phyloP scores from a whole-genome alignment of 2,113 vertebrate genomes.

The Hippocampus barbouri region DNA sequence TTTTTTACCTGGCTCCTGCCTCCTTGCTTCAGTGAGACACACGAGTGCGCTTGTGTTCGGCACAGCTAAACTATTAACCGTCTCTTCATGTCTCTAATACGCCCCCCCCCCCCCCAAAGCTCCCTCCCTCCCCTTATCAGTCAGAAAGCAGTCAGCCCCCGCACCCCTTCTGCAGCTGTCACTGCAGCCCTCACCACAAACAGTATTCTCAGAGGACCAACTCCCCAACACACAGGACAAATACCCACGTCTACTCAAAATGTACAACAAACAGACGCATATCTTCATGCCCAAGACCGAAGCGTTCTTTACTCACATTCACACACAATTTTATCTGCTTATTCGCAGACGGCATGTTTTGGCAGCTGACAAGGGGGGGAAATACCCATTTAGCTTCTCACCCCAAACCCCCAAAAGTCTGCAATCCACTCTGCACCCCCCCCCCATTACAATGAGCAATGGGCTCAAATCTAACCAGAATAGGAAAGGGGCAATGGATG shows the following conservation, averaged over 20 bases:
- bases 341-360: constrained; percentile 79
- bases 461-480: constrained; percentile 12
- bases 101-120: constrained; percentile 63
- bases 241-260: constrained; percentile 61
- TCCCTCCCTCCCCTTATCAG: constrained; percentile 79
- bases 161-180: constrained; percentile 74
- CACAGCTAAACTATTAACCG: constrained; percentile 75
- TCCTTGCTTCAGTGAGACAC: constrained; percentile 24
- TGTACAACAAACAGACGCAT: constrained; percentile 67
- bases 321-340: constrained; percentile 84
- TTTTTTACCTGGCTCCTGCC: constrained; percentile 52
- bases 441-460: constrained; percentile 14
- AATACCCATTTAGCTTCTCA: constrained; percentile 40
- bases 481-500: constrained; percentile 55
- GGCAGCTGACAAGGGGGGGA: constrained; percentile 71
- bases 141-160: constrained; percentile 79
- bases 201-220: constrained; percentile 64
- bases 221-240: constrained; percentile 64
- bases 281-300: constrained; percentile 68
- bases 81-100: constrained; percentile 73
- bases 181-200: constrained; percentile 71
- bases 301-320: constrained; percentile 34
- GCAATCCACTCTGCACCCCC: constrained; percentile 42
- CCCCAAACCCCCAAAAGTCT: constrained; percentile 44
- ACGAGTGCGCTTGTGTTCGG: constrained; percentile 32